Conservation (phyloP, 2,113 vertebrate genomes). For the Eudorcas thomsonii region DNA sequence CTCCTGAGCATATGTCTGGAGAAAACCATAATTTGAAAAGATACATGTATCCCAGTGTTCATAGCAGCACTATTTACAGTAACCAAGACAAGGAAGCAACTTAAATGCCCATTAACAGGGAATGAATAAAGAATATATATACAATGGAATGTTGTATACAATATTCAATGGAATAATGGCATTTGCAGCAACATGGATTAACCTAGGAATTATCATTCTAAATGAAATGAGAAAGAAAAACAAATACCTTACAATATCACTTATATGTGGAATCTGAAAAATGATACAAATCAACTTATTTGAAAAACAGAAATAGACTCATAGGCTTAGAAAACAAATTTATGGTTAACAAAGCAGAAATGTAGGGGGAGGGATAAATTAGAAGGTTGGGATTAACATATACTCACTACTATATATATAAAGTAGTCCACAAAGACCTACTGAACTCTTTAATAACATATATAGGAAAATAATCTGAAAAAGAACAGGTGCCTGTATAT, state of each 20-base stretch:
- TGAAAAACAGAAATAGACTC: neutral
- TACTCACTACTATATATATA: neutral
- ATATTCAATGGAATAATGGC: neutral
- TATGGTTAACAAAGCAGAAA: neutral
- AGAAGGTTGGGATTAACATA: neutral
- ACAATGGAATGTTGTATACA: neutral
- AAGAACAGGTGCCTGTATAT: neutral
- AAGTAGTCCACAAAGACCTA: neutral
- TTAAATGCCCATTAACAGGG: neutral
- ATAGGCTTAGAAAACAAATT: neutral
- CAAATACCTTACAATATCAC: neutral
- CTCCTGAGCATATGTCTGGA: neutral
- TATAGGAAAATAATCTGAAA: neutral
- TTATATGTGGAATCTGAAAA: neutral
- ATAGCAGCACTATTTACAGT: neutral
- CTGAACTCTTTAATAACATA: neutral
- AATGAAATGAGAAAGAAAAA: neutral
- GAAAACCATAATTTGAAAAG: neutral
- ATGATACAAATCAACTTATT: neutral
- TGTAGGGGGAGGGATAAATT: neutral
- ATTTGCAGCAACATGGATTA: neutral
- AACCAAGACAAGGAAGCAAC: neutral
- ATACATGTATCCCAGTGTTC: neutral
- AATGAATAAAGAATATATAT: neutral
- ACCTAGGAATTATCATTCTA: neutral